Evolutionary conservation across 2,113 vertebrate genomes (phyloP).

Genomic region (Dasyurus viverrinus): DNA sequence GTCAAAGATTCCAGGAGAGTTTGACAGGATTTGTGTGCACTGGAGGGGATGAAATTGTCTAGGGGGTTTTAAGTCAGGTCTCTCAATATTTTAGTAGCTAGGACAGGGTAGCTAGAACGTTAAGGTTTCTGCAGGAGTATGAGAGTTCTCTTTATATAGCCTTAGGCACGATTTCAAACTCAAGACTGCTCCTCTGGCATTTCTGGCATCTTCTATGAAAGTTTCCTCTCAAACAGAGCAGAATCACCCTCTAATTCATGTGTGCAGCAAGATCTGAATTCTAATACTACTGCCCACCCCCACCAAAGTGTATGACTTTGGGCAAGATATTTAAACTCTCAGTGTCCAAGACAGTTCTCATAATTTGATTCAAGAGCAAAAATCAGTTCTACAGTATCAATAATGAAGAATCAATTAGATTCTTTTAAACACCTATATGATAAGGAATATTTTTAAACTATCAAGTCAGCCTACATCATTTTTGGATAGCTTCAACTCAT

Average conservation of each 20-base stretch:
- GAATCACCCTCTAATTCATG: neutral
- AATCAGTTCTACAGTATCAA: neutral
- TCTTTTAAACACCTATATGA: neutral
- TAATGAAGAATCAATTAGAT: neutral
- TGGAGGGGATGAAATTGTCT: neutral
- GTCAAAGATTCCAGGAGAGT: neutral
- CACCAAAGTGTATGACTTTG: neutral
- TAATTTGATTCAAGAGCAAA: neutral
- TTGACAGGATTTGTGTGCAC: neutral
- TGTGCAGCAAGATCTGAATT: neutral
- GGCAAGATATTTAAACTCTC: neutral
- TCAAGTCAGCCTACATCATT: neutral
- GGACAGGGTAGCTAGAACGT: neutral
- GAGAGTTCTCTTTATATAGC: neutral
- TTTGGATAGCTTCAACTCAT: neutral
- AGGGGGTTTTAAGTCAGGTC: neutral
- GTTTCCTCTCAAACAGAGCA: neutral
- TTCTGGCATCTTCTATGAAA: neutral
- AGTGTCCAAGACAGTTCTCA: neutral
- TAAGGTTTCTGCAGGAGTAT: neutral
- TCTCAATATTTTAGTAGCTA: neutral
- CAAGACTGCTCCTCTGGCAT: neutral
- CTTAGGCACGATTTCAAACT: neutral
- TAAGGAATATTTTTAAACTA: neutral
- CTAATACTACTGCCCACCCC: neutral